phyloP scores from a whole-genome alignment of 2,888 invertebrate species.

The Laothoe populi region DNA sequence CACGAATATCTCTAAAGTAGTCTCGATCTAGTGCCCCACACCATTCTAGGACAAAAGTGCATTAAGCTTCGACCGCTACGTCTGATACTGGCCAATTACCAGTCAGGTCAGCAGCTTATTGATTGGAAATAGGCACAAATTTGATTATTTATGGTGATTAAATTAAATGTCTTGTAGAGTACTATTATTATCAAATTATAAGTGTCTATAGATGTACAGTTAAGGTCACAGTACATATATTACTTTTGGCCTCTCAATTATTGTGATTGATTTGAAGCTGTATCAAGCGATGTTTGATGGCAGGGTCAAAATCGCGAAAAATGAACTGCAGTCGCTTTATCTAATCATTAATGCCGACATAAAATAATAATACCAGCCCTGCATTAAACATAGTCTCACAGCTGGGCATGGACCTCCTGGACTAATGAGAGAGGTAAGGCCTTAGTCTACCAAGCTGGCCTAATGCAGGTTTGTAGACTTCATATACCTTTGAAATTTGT shows the following conservation, averaged over 20 bases:
- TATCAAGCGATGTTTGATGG: no score
- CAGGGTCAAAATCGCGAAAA: no score
- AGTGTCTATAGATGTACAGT: slow-evolving; percentile 33
- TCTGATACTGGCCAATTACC: neutral
- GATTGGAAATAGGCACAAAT: neutral
- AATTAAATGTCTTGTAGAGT: neutral
- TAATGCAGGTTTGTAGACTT: no score
- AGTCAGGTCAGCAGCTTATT: neutral
- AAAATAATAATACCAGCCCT: no score
- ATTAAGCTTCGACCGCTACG: neutral
- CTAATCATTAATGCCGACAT: no score
- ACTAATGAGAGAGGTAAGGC: no score
- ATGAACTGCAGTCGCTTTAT: no score
- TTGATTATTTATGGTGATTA: neutral
- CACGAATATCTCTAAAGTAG: neutral
- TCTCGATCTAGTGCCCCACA: neutral
- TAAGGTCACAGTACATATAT: neutral
- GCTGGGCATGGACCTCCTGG: no score
- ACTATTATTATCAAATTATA: neutral
- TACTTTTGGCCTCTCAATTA: neutral
- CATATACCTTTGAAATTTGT: no score
- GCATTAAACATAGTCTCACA: no score
- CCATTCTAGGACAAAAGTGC: neutral
- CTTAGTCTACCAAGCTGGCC: no score
- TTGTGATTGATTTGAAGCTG: no score